Conservation (phyloP, 1,140 invertebrate genomes). For the Proales similis region DNA sequence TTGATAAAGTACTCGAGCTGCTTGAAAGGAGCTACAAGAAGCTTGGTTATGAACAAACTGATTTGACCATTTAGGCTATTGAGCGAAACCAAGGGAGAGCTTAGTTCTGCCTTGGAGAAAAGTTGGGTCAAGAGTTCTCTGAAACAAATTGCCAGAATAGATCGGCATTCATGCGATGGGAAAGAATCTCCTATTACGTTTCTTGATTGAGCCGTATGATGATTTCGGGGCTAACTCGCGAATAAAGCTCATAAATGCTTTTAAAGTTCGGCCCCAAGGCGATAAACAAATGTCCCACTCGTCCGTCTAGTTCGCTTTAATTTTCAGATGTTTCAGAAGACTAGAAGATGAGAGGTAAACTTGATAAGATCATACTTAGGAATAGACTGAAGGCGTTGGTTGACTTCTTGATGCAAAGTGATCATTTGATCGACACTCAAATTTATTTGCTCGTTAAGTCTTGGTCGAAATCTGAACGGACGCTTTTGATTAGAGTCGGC, state of each 20-base stretch:
- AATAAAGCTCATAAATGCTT: constrained; percentile 75
- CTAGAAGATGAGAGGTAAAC: constrained; percentile 43
- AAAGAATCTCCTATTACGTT: constrained; percentile 59
- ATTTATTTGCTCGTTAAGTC: not conserved
- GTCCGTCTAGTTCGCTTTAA: constrained; percentile 39
- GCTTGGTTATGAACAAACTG: constrained; percentile 31
- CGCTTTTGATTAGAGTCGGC: not conserved
- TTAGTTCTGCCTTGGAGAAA: constrained; percentile 23
- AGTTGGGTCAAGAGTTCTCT: constrained; percentile 15
- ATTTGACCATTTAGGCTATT: too few relatives aligned
- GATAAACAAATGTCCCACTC: constrained; percentile 82
- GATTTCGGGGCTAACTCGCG: constrained; percentile 80
- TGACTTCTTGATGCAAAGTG: constrained; percentile 17
- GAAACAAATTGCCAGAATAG: not conserved
- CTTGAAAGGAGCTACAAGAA: constrained; percentile 21
- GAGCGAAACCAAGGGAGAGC: constrained; percentile 1
- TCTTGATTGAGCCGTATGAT: constrained; percentile 81
- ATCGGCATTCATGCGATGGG: not conserved
- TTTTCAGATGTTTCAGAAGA: constrained; percentile 64
- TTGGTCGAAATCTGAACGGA: not conserved
- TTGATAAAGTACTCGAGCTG: constrained; percentile 32
- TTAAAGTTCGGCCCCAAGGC: constrained; percentile 76
- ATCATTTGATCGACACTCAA: not conserved
- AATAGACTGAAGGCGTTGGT: not conserved
- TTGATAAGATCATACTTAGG: not conserved